Conservation (phyloP, 2,113 vertebrate genomes). For the Microtus ochrogaster region DNA sequence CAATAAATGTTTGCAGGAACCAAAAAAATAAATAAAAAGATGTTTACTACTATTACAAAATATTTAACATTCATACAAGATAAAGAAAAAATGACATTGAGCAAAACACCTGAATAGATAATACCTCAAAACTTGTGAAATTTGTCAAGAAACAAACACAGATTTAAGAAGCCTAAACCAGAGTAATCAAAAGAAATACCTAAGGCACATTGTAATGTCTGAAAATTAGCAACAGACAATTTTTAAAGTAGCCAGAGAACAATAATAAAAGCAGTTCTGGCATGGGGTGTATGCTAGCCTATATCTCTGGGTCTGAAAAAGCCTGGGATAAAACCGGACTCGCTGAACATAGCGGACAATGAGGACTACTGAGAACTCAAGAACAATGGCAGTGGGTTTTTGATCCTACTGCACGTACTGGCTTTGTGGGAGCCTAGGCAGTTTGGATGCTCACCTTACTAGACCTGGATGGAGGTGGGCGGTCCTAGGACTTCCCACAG, state of each 20-base stretch:
- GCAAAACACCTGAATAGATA: neutral
- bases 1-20: slow-evolving; percentile 75
- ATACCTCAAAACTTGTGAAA: neutral
- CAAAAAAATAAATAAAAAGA: slow-evolving; percentile 27
- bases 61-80: neutral
- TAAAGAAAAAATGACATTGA: neutral
- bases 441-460: too few species aligned
- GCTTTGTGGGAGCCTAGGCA: too few species aligned
- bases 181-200: neutral
- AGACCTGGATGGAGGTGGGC: too few species aligned
- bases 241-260: neutral
- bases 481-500: too few species aligned
- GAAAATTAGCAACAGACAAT: neutral
- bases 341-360: too few species aligned
- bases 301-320: too few species aligned
- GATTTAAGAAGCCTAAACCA: neutral
- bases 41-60: neutral
- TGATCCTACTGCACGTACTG: too few species aligned
- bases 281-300: too few species aligned
- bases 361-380: too few species aligned
- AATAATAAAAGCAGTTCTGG: neutral
- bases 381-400: too few species aligned
- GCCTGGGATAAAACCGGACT: too few species aligned
- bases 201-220: neutral
- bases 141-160: neutral